Evolutionary conservation across 2,888 invertebrate genomes (phyloP), one percentile per base, ranked within the genome.

Genomic region (Pemphredon lugubris): DNA sequence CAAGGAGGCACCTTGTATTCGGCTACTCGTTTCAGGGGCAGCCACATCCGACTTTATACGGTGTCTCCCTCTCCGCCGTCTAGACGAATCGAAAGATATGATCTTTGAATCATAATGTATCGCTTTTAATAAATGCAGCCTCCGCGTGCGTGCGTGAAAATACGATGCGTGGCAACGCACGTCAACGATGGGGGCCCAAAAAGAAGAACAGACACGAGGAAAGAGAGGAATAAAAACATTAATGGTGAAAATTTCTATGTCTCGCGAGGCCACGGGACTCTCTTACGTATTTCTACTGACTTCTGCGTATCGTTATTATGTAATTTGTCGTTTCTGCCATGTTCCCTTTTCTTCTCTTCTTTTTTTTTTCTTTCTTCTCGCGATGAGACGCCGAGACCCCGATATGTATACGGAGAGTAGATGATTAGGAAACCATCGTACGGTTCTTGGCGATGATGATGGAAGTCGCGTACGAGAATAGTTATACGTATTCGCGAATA

Each of bases 101-200:
- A 88, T 88, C 88, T 87, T 81, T 86, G 87, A 87, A 88, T 88
- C 85, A 86, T 88, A 88, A 88, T 88, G 85, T 87, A 88, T 87
- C 87, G 82, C 81, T 83, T 85, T 83, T 83, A 87, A 88, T 86
- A 85, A 85, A 86, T 81, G 84, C 83, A 82, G 77, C 78, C 79
- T 77, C 78, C 74, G 79, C 72, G 79, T 79, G 78, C 75, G 75
- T 73, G 75, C 75, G 82, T 73, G 72, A 81, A 77, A 70, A 71
- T 76, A 73, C 75, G 73, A 80, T 80, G 75, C 77, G 77, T 79
- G 69, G 71, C 80, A 77, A 63, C 67, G 75, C 58, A 66, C 70
- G 66, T 54, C 66, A 65, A 53, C 70, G 60, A 50, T 58, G 47
- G 34, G 57, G 59, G 37, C 65, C 65, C 57, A 71, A 80, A 72